Evolutionary conservation across 2,888 invertebrate species (phyloP).

Genomic region (Tenthredo scrophulariae): DNA sequence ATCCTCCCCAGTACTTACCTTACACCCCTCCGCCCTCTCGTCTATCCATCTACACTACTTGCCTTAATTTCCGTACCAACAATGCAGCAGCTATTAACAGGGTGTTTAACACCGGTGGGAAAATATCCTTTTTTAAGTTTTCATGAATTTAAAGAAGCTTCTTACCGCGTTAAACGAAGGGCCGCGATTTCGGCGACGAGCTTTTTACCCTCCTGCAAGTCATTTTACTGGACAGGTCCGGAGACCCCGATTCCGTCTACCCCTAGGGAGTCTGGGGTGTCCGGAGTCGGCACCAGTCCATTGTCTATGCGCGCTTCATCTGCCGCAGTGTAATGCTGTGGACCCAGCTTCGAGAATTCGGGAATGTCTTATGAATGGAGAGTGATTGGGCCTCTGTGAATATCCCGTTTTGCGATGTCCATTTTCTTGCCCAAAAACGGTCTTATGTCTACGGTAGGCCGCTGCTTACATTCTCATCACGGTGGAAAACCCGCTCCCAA

Average conservation of each 20-base stretch:
- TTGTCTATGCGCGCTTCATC: slow-evolving; percentile 25
- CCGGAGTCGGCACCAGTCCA: slow-evolving; percentile 19
- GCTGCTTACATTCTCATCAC: background rate
- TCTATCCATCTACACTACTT: background rate
- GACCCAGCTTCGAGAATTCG: slow-evolving; percentile 57
- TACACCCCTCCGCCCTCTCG: too few species aligned
- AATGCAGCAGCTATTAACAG: background rate
- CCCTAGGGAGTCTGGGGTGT: slow-evolving; percentile 34
- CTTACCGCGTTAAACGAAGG: background rate
- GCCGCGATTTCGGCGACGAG: background rate
- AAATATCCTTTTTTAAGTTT: background rate
- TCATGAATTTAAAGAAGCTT: slow-evolving; percentile 3
- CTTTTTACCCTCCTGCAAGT: background rate
- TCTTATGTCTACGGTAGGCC: background rate
- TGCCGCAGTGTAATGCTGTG: background rate
- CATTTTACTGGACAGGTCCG: slow-evolving; percentile 17
- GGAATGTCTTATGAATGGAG: slow-evolving; percentile 55
- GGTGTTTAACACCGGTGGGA: background rate
- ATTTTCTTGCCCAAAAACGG: background rate
- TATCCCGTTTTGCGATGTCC: background rate
- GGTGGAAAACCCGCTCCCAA: background rate
- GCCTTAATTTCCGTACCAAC: slow-evolving; percentile 11
- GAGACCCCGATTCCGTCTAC: background rate
- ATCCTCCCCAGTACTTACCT: background rate
- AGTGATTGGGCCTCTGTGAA: slow-evolving; percentile 16